Evolutionary conservation across 2,888 invertebrate genomes (phyloP), one percentile per base, ranked within the genome.

Genomic region (Melieria picta): DNA sequence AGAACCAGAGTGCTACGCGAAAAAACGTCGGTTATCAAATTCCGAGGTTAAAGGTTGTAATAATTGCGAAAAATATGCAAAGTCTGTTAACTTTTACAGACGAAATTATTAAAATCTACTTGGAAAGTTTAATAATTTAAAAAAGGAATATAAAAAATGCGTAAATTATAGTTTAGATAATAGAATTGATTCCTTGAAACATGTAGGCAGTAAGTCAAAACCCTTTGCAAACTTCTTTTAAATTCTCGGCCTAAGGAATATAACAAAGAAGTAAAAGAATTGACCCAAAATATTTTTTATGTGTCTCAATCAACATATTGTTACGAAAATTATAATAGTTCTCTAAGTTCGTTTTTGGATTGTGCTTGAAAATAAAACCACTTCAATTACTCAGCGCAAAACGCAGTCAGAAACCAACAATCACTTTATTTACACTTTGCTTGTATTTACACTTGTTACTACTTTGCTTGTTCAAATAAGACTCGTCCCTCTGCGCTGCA

Each of bases 201-300:
- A 30, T 30, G 30, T 67, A 45, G 47, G 46, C 58, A 57, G 58
- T 7, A 48, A 66, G 30, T 66, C 66, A 63, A 65, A 71, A 48
- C 50, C 42, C 65, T 65, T 58, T 60, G 60, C 61, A 65, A 65
- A 30, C 30, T 30, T 13, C 13, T 61, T 45, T 46, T 70, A 13
- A 57, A 57, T 16, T 58, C 47, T 43, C 16, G 43, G 10, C 65
- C 16, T n/a, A 55, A 42, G 16, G 46, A 65, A 47, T 71, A 71
- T 60, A 30, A 7, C 47, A 46, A 71, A 13, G 71, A 71, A 61
- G 43, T 65, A 43, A 71, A 71, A 61, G 55, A 45, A 45, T 45
- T 66, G 52, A 58, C 60, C 11, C 64, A 72, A 72, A 72, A 72
- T 68, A 72, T 68, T 48, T 72, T 68, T 48, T 72, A 72, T 55